These are phyloP conservation scores for Xiphorhynchus erythropygius DNA, from an alignment of 2,797 vertebrate genomes.

Conservation along the genomic window DNA sequence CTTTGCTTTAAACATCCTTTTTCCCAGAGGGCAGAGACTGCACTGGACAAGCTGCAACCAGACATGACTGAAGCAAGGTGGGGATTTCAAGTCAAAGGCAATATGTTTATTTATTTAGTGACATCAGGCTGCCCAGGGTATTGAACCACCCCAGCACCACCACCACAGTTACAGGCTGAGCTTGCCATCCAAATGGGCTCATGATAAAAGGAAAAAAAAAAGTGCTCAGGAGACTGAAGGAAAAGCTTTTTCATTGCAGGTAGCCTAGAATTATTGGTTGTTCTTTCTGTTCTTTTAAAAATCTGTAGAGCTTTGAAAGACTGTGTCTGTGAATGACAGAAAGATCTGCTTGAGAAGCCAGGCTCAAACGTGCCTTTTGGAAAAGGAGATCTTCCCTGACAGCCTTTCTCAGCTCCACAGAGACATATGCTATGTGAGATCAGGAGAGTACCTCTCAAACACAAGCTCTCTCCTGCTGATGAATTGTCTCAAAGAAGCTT, in stretches of 20 bases:
- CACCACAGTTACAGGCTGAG: background rate
- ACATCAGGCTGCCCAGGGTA: background rate
- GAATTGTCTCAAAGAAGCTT: slow-evolving; percentile 27
- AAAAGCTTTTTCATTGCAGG: background rate
- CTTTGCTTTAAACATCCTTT: background rate
- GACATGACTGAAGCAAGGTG: background rate
- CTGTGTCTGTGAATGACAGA: slow-evolving; percentile 16
- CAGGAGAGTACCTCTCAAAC: slow-evolving; percentile 12
- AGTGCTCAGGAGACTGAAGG: background rate
- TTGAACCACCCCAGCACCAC: background rate
- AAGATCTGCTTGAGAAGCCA: slow-evolving; percentile 26
- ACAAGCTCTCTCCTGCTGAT: background rate
- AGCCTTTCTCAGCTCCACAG: slow-evolving; percentile 39
- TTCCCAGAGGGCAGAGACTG: background rate
- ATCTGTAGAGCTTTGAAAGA: slow-evolving; percentile 4
- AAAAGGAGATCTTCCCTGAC: slow-evolving; percentile 24
- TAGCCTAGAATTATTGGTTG: background rate
- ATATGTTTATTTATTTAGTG: background rate
- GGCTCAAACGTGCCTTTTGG: slow-evolving; percentile 19
- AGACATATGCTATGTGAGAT: background rate
- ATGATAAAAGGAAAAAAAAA: background rate
- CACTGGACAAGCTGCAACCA: background rate
- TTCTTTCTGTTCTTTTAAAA: slow-evolving; percentile 2
- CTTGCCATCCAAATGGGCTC: background rate
- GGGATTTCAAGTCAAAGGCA: background rate